These are phyloP conservation scores for Cotesia glomerata DNA, from an alignment of 1,140 invertebrate genomes.

Conservation along the genomic window DNA sequence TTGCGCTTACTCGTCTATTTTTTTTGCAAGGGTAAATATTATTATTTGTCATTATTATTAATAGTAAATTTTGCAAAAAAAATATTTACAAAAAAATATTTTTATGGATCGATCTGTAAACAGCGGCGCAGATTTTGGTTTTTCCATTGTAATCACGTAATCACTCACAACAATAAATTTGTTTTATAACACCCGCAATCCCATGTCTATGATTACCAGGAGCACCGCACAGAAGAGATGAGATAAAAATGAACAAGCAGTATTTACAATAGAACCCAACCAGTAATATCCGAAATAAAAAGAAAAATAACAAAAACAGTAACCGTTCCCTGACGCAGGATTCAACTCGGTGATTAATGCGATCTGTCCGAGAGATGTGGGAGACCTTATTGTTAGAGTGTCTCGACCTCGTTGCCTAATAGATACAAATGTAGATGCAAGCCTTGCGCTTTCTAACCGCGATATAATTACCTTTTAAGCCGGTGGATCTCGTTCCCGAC, in stretches of 20 bases:
- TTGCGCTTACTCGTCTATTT: not conserved
- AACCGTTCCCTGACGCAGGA: not conserved
- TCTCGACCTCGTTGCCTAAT: slow-evolving; percentile 36
- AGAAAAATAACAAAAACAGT: not conserved
- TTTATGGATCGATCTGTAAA: no score
- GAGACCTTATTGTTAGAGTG: slow-evolving; percentile 41
- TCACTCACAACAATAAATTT: not conserved
- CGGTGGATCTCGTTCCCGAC: slow-evolving; percentile 4
- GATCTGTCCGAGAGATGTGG: slow-evolving; percentile 20
- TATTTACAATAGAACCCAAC: not conserved
- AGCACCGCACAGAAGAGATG: not conserved
- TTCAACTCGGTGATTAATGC: slow-evolving; percentile 29
- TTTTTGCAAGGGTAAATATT: not conserved
- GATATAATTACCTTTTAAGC: slow-evolving; percentile 43
- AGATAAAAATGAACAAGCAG: not conserved
- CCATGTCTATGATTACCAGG: not conserved
- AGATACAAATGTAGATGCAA: slow-evolving; percentile 48
- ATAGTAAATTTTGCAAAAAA: not conserved
- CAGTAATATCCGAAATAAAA: no score
- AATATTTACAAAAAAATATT: no score
- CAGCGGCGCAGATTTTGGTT: no score
- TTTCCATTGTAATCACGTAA: not conserved
- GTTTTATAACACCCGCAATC: no score
- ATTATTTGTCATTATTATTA: not conserved
- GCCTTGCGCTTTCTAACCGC: slow-evolving; percentile 24